Percentiles rank a stretch among this genome's conserved stretches.
These are phyloP conservation scores for Micromys minutus DNA, from an alignment of 2,113 vertebrate genomes.

Conservation along the genomic window DNA sequence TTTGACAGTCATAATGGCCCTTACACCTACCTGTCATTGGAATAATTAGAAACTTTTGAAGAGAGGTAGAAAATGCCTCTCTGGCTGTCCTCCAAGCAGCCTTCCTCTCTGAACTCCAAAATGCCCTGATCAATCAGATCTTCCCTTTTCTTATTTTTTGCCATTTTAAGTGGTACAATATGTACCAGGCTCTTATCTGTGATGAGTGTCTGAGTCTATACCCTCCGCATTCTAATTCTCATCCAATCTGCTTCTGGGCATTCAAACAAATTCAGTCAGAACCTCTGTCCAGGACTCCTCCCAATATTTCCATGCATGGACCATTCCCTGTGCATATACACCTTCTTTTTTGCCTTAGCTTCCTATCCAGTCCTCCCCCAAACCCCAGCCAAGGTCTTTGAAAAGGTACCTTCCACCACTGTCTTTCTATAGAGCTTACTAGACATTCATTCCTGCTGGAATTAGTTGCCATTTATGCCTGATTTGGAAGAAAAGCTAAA, in stretches of 20 bases:
- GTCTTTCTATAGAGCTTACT: not conserved
- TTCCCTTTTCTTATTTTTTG: not conserved
- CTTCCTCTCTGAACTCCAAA: not conserved
- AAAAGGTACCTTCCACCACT: not conserved
- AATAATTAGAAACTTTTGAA: not conserved
- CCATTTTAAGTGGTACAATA: not conserved
- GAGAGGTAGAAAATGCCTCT: not conserved
- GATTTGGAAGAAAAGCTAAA: not conserved
- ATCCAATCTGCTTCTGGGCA: no score
- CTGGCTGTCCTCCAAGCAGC: not conserved
- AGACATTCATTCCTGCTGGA: not conserved
- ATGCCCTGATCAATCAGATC: not conserved
- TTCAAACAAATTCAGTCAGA: not conserved
- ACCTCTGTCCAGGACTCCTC: not conserved
- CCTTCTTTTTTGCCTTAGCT: not conserved
- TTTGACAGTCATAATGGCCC: rapidly evolving
- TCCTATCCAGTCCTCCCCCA: not conserved
- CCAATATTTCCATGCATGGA: not conserved
- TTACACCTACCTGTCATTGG: not conserved
- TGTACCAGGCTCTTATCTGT: not conserved
- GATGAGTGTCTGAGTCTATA: not conserved
- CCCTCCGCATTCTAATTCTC: not conserved
- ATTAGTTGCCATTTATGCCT: not conserved
- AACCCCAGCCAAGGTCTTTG: not conserved
- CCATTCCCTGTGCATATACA: rapidly evolving